A percentile compares a stretch with the other conserved stretches of the same genome.
phyloP scores from a whole-genome alignment of 2,113 vertebrate genomes.

The Clarias gariepinus region DNA sequence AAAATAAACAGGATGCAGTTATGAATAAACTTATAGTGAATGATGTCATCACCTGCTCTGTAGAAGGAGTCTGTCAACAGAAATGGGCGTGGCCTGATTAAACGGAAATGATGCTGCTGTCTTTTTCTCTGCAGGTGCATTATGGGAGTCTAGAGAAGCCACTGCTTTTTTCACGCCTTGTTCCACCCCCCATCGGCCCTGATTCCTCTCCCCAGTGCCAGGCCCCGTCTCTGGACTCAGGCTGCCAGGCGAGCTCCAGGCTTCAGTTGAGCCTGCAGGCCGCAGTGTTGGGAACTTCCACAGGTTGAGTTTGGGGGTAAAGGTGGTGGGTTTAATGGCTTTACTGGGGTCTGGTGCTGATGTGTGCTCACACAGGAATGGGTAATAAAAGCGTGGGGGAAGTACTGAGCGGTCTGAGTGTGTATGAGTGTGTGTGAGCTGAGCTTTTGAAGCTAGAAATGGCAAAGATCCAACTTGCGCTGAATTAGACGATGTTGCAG shows the following conservation, averaged over 20 bases:
- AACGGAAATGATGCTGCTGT: slow-evolving; percentile 61
- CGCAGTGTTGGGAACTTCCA: slow-evolving; percentile 80
- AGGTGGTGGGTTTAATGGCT: slow-evolving; percentile 65
- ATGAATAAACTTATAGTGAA: not conserved
- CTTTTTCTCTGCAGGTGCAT: slow-evolving; percentile 73
- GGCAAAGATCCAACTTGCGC: slow-evolving; percentile 82
- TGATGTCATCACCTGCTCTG: slow-evolving; percentile 70
- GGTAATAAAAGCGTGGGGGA: slow-evolving; percentile 87
- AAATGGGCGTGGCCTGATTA: slow-evolving; percentile 70
- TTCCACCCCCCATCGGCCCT: slow-evolving; percentile 54
- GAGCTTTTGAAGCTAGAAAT: slow-evolving; percentile 83
- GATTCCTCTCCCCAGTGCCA: slow-evolving; percentile 65
- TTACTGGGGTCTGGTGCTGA: slow-evolving; percentile 64
- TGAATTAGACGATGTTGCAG: slow-evolving; percentile 67
- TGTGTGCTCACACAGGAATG: slow-evolving; percentile 85
- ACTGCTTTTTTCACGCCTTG: slow-evolving; percentile 69
- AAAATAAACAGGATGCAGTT: not conserved
- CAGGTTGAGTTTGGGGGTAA: slow-evolving; percentile 74
- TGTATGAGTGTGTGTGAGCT: slow-evolving; percentile 80
- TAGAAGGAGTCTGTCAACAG: slow-evolving; percentile 62
- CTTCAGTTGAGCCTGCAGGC: slow-evolving; percentile 62
- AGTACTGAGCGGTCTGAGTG: slow-evolving; percentile 73
- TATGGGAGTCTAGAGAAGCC: slow-evolving; percentile 64
- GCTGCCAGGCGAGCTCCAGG: slow-evolving; percentile 69
- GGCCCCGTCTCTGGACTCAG: slow-evolving; percentile 59